Base-by-base conservation (phyloP, 2,888 invertebrate species). In the Agrochola lota region DNA sequence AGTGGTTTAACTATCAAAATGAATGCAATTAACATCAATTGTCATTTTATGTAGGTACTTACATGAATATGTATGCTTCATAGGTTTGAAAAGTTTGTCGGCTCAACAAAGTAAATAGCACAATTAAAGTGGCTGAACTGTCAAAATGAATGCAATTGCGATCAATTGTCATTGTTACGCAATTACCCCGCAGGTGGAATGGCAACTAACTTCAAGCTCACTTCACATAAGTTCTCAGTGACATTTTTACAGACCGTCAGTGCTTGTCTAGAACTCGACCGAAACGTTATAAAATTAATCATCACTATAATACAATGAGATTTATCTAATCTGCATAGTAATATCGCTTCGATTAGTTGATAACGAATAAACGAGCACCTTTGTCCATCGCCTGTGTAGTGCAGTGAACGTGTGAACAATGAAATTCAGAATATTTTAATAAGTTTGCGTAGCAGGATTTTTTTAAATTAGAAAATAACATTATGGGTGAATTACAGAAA, bases 401-500 rank as follows among this genome's bases (percentile, higher is more conserved):
- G 69, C 1, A 43, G 85, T 73, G 79, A 67, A 82, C 86, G 87
- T 84, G 76, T 76, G 43, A 40, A 23, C 62, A 43, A 85, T 84
- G 85, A 74, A 66, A 30, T 52, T 55, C 9, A 78, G 69, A 74
- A 74, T 68, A 68, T 59, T 74, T 49, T 75, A 26, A 76, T 8
- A 23, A 74, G 20, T 76, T 76, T n/a, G 15, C 35, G 57, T 23
- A 69, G 68, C 46, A 66, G 78, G 57, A 12, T 43, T 46, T 57
- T 55, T 5, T n/a, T n/a, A 6, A n/a, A n/a, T 23, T n/a, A 30
- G 8, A 26, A 12, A 23, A 8, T 5, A n/a, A 74, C 15, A 87
- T 71, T 71, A 91, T 91, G 91, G 89, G 85, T 80, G 88, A 89
- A 74, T 79, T 87, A 78, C 75, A 80, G 49, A 66, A 66, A 46